Base-by-base conservation (phyloP, 53 echinoderm and acorn worm genomes). In the Arbacia lixula region DNA sequence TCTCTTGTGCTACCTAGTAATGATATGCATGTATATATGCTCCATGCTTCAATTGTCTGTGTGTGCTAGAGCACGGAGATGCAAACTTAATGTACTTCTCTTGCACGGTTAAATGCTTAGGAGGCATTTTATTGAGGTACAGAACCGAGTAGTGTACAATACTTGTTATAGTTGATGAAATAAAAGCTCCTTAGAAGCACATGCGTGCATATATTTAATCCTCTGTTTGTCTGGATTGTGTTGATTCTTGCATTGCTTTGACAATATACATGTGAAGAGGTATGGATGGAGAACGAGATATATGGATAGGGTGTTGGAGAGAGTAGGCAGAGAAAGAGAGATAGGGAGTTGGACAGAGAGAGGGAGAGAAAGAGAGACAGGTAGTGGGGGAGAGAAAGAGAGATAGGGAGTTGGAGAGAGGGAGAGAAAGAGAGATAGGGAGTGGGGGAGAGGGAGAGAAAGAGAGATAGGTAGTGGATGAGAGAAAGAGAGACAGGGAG, bases 111-210 rank as follows among this genome's bases (percentile, higher is more conserved):
- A n/a, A n/a, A n/a, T n/a, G n/a, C n/a, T 21, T 67, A 67, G 36
- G 39, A 37, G 67, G 38, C 36, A 42, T 69, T 6, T 43, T 41
- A 42, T 40, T 69, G 27, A 26, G 25, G 69, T 69, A 69, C 26
- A 46, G 40, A 19, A 27, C 26, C 28, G 24, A 42, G 43, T 69
- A n/a, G n/a, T n/a, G n/a, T n/a, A n/a, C n/a, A n/a, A n/a, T n/a
- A n/a, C n/a, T n/a, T n/a, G n/a, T n/a, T n/a, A n/a, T n/a, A n/a
- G n/a, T 68, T 41, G 69, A 42, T 69, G 37, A 22, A 43, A 69
- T 42, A 41, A 42, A 69, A 69, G 43, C 66, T 69, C 43, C 41
- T 69, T 69, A 69, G 69, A 69, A 69, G 69, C 69, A 69, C 43
- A 69, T 25, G 69, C 69, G 3, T 69, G 69, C 43, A 69, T 42